These are phyloP conservation scores for Patella caerulea DNA, from an alignment of 2,888 invertebrate genomes.

Conservation along the genomic window DNA sequence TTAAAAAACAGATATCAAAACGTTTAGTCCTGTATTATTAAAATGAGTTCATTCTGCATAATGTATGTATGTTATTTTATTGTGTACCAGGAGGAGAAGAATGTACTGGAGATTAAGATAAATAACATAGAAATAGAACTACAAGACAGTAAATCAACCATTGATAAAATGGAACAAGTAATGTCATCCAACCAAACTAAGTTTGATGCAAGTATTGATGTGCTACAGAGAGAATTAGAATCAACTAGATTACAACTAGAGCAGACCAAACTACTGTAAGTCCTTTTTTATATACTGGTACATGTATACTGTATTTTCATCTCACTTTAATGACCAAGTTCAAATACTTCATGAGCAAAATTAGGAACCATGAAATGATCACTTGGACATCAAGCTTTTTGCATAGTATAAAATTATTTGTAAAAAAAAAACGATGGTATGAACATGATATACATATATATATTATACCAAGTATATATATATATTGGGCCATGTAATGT, in stretches of 20 bases:
- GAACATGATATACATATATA: too few species aligned
- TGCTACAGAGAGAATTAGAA: neutral
- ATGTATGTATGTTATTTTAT: slow-evolving; percentile 2
- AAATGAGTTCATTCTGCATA: neutral
- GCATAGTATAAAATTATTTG: too few species aligned
- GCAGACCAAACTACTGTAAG: too few species aligned
- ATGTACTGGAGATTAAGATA: neutral
- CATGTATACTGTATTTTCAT: too few species aligned
- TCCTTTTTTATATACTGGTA: too few species aligned
- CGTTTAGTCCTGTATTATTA: neutral
- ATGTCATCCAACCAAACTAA: slow-evolving; percentile 6
- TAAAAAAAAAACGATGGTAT: too few species aligned
- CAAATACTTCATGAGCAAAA: too few species aligned
- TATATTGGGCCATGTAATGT: too few species aligned
- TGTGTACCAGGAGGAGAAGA: neutral
- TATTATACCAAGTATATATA: too few species aligned
- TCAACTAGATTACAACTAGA: slow-evolving; percentile 18
- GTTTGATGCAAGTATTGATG: slow-evolving; percentile 2
- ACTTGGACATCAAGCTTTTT: too few species aligned
- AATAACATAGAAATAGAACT: slow-evolving; percentile 6
- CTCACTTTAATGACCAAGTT: too few species aligned
- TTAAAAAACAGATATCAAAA: neutral
- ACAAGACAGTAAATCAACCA: neutral
- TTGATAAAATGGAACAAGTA: neutral
- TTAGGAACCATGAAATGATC: too few species aligned